Evolutionary conservation across 2,888 invertebrate genomes (phyloP).

Genomic region (Phengaris arion): DNA sequence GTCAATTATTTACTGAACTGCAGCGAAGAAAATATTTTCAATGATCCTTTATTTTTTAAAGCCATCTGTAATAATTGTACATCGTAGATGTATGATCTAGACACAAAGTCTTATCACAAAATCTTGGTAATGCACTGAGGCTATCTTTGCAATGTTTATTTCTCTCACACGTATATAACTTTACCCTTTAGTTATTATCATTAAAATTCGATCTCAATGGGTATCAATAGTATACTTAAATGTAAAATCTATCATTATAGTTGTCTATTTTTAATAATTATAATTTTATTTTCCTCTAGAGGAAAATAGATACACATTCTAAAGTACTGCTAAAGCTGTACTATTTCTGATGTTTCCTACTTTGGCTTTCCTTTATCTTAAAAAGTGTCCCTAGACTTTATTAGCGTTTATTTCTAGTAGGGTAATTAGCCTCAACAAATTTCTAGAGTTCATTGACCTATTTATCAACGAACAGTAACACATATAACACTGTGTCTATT

Average conservation of each 20-base stretch:
- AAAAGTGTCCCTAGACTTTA: not conserved
- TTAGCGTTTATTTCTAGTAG: not conserved
- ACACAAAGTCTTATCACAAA: not conserved
- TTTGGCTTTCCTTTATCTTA: not conserved
- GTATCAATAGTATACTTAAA: not conserved
- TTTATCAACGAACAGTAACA: slow-evolving; percentile 41
- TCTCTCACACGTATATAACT: not conserved
- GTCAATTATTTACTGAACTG: too few species aligned
- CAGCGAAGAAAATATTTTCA: not conserved
- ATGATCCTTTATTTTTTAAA: not conserved
- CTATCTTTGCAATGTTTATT: not conserved
- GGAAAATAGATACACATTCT: too few species aligned
- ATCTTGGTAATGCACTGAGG: not conserved
- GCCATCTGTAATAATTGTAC: not conserved
- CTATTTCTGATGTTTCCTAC: too few species aligned
- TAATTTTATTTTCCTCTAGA: too few species aligned
- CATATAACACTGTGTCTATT: slow-evolving; percentile 43
- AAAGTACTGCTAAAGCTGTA: too few species aligned
- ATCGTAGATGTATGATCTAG: not conserved
- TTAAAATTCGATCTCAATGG: not conserved
- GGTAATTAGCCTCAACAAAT: slow-evolving; percentile 18
- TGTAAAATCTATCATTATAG: too few species aligned
- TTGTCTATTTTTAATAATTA: too few species aligned
- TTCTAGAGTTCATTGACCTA: slow-evolving; percentile 44
- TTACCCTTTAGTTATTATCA: not conserved